Evolutionary conservation across 2,113 vertebrate genomes (phyloP).

Genomic region (Ceyx cyanopectus): DNA sequence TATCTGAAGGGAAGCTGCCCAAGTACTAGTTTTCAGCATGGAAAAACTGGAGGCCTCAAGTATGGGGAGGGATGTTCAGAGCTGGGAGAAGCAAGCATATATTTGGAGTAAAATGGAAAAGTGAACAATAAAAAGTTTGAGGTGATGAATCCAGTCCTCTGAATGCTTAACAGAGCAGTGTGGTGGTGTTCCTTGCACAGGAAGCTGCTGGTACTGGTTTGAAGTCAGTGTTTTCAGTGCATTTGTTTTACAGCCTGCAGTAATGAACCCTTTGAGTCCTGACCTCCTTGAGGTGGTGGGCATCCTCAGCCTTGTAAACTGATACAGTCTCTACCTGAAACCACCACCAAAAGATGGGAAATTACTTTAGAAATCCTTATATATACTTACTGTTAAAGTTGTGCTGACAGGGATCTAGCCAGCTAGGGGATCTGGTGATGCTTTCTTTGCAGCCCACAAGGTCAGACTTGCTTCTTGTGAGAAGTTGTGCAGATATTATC

Average conservation of each 20-base stretch:
- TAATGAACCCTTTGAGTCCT: not conserved
- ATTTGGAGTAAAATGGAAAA: not conserved
- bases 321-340: not conserved
- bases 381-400: not conserved
- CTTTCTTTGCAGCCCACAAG: not conserved
- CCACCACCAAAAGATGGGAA: not conserved
- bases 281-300: not conserved
- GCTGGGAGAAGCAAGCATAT: not conserved
- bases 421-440: not conserved
- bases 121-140: not conserved
- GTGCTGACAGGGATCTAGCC: not conserved
- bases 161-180: not conserved
- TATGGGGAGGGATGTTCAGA: not conserved
- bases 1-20: not conserved
- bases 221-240: not conserved
- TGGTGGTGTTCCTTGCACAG: not conserved
- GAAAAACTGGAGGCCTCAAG: not conserved
- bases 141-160: not conserved
- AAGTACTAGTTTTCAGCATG: not conserved
- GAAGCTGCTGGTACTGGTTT: not conserved
- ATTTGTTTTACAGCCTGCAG: not conserved
- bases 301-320: not conserved
- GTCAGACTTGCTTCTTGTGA: not conserved
- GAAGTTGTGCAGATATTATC: not conserved
- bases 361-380: not conserved